Base-by-base conservation (phyloP, 2,797 vertebrate genomes). In the Crax fasciolata region DNA sequence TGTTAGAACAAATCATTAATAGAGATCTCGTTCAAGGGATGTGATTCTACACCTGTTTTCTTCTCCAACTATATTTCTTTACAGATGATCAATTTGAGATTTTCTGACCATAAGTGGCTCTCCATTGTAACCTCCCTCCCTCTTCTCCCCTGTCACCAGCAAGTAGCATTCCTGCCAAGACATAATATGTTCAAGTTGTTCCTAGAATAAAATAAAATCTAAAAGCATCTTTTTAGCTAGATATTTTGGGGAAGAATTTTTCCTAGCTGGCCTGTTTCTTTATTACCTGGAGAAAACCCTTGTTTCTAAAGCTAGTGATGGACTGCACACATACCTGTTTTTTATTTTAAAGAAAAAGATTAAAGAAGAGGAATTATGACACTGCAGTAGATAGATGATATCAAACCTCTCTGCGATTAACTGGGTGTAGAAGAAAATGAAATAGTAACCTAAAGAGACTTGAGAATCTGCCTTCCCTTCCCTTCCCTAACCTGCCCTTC, bases 1-100 rank as follows among this genome's bases (percentile, higher is more conserved):
- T 81, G 61, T 58, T 44, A 87, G 41, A 67, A 71, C 27, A 90
- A 82, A 95, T 94, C 96, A 93, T 94, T 97, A 94, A 95, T 54
- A 68, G 57, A 84, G 16, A 75, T 13, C 24, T 96, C 94, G 27
- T 85, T 90, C 72, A 88, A 94, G 93, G 67, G 25, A 79, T 96
- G 32, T 76, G 57, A 17, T 97, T 97, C 95, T 67, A 74, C 84
- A 76, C 32, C 87, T 61, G 49, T 61, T 66, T 27, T 27, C 94
- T 94, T 65, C 21, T 93, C 16, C 21, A 57, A 61, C 62, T 95
- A 27, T 76, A 84, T 93, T 92, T 96, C 63, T 84, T 93, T 89
- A 89, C 78, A 95, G 85, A 83, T 80, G 92, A 94, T 90, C 66
- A 90, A 38, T 87, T 58, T 63, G 35, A 91, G 25, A 32, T 66